Evolutionary conservation across 2,797 vertebrate genomes (phyloP), one percentile per base, ranked within the genome.

Genomic region (Coreius guichenoti): DNA sequence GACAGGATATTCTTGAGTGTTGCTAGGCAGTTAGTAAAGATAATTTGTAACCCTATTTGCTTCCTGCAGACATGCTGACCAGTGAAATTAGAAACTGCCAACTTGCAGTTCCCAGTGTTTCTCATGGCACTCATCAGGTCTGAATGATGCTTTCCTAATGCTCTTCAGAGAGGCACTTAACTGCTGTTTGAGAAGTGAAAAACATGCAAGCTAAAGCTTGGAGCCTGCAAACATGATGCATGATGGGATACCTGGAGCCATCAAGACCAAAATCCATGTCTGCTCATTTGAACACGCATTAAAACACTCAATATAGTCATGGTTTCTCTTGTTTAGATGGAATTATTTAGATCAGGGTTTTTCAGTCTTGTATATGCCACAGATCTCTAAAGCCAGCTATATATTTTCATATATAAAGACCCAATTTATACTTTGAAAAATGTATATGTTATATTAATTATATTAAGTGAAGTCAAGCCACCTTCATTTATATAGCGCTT

Each of bases 91-190:
- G 56, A 29, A 14, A 7, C 58, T 61, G 58, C 58, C 58, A 29
- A 12, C n/a, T 63, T 29, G 58, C 54, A 56, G 54, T 8, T 56
- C 54, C 19, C 19, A 56, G 54, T 1, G 26, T 63, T 29, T 29
- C 58, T 63, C 54, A 8, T 1, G 13, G 26, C 5, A 13, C n/a
- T n/a, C 33, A 14, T 39, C 17, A 51, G 23, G 8, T 49, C 72
- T 26, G 23, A 70, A 39, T 39, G 39, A 70, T 5, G 17, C 9
- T 51, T 54, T 63, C 17, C 77, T 31, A 31, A 47, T 49, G 77
- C 58, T 67, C 69, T 68, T 80, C 63, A 47, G 61, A 89, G 83
- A 86, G 16, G n/a, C 82, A 73, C 80, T 89, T 86, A 88, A 76
- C 76, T 29, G 45, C 79, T 2, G 68, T 83, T 56, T 72, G 65